Evolutionary conservation across 2,888 invertebrate species (phyloP).

Genomic region (Petrophora chlorosata): DNA sequence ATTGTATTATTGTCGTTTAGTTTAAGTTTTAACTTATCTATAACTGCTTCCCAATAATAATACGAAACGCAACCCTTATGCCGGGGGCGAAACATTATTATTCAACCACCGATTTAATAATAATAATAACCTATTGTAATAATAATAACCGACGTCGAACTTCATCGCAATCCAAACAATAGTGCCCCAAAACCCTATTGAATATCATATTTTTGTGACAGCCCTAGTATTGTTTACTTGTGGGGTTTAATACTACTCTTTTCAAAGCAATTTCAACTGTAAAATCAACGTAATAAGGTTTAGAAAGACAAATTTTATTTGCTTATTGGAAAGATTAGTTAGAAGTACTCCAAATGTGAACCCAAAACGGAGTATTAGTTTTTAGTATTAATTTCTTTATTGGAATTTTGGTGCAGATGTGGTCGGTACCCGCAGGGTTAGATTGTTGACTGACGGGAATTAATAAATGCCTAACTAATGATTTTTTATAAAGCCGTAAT

Average conservation of each 20-base stretch:
- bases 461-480: no score
- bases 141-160: conserved; percentile 4
- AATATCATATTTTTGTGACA: conserved; percentile 58
- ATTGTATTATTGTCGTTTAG: no score
- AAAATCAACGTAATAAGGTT: background rate
- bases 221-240: conserved; percentile 37
- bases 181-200: conserved; percentile 42
- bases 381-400: conserved; percentile 31
- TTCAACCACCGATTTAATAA: conserved; percentile 15
- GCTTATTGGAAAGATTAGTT: background rate
- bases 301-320: background rate
- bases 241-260: conserved; percentile 9
- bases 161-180: conserved; percentile 26
- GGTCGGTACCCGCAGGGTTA: conserved; percentile 11
- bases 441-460: conserved; percentile 7
- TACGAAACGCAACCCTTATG: background rate
- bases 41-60: background rate
- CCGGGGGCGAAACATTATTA: conserved; percentile 1
- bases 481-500: no score
- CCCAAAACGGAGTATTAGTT: conserved; percentile 17
- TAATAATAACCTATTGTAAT: conserved; percentile 14
- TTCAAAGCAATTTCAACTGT: conserved; percentile 8
- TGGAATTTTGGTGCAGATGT: conserved; percentile 20
- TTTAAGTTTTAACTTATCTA: background rate
- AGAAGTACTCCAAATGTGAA: background rate